These are phyloP conservation scores for Parotia lawesii DNA, from an alignment of 2,113 vertebrate species.

Conservation along the genomic window DNA sequence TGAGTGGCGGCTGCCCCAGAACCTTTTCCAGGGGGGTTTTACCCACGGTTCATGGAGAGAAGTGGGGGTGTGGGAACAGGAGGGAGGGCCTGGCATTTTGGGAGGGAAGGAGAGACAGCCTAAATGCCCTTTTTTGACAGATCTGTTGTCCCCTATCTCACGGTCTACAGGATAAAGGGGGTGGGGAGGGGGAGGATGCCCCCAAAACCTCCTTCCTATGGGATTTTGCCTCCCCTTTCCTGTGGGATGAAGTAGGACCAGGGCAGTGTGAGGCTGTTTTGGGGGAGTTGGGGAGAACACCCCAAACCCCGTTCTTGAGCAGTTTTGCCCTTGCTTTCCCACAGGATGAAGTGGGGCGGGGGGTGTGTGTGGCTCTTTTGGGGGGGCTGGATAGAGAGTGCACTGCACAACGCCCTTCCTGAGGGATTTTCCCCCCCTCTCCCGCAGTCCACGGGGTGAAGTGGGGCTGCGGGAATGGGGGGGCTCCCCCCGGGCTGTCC, in stretches of 20 bases:
- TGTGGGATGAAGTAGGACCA: too few species aligned
- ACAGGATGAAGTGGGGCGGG: rapidly evolving
- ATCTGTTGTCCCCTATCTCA: rapidly evolving
- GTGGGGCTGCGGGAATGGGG: background rate
- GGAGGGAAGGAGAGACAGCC: rapidly evolving
- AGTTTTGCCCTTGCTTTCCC: background rate
- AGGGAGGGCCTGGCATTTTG: rapidly evolving
- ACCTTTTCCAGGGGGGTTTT: background rate
- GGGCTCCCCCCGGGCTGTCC: background rate
- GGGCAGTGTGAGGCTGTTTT: background rate
- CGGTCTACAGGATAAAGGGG: rapidly evolving
- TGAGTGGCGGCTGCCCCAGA: background rate
- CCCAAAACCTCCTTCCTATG: rapidly evolving
- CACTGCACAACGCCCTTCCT: rapidly evolving
- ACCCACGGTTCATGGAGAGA: rapidly evolving
- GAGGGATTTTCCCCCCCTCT: background rate
- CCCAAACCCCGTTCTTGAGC: rapidly evolving
- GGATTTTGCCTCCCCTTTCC: background rate
- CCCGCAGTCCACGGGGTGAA: background rate
- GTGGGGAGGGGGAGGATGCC: too few species aligned
- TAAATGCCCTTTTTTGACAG: rapidly evolving
- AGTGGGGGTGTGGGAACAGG: background rate
- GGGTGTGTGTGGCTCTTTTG: background rate
- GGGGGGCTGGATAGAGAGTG: background rate
- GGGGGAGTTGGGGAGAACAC: background rate